Percentiles rank a stretch among this genome's conserved stretches.
Evolutionary conservation across 53 echinoderm and acorn worm genomes (phyloP).

Genomic region (Hippasteria phrygiana): DNA sequence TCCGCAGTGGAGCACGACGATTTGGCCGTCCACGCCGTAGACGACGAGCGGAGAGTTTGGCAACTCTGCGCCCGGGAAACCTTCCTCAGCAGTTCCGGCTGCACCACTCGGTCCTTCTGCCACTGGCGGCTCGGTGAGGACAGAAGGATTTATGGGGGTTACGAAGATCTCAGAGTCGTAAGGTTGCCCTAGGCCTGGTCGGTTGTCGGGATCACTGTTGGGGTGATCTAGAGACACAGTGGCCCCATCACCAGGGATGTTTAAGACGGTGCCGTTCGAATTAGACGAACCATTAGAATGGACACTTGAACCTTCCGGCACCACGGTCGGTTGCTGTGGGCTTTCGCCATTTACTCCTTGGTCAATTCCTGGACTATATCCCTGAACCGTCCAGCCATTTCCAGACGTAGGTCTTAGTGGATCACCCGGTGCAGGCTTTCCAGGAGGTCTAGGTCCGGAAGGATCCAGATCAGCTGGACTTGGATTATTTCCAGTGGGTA

Average conservation of each 20-base stretch:
- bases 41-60: constrained; percentile 10
- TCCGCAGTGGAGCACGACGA: constrained; percentile 28
- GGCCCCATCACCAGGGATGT: not conserved
- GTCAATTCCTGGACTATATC: not conserved
- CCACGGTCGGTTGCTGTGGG: not conserved
- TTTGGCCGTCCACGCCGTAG: constrained; percentile 45
- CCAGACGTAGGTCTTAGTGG: constrained; percentile 18
- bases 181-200: not conserved
- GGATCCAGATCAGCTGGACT: not conserved
- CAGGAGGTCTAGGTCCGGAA: not conserved
- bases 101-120: not conserved
- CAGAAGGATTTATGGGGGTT: not conserved
- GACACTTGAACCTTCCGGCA: not conserved
- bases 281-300: constrained; percentile 11
- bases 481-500: not conserved
- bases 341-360: not conserved
- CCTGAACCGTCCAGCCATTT: not conserved
- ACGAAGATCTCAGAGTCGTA: not conserved
- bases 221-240: not conserved
- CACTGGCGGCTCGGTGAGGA: not conserved
- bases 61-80: not conserved
- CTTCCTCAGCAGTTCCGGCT: not conserved
- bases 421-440: not conserved
- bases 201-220: not conserved
- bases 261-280: not conserved